Evolutionary conservation across 1,140 invertebrate genomes (phyloP).

Genomic region (Orchesella cincta): DNA sequence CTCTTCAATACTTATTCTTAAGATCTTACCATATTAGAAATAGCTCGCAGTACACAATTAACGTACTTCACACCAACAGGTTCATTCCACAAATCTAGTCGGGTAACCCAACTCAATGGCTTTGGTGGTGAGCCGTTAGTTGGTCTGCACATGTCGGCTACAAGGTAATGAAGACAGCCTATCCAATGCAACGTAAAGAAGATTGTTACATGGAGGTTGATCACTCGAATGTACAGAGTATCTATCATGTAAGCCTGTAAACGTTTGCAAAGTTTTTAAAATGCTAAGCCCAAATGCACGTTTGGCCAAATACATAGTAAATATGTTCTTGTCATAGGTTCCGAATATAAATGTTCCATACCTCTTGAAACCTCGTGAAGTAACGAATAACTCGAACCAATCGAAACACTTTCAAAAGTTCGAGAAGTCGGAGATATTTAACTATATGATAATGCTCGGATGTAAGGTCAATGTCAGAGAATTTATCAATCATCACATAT

Average conservation of each 20-base stretch:
- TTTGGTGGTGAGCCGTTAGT: not conserved
- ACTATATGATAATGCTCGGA: not conserved
- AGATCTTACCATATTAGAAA: constrained; percentile 30
- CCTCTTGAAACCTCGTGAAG: constrained; percentile 37
- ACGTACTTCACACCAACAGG: constrained; percentile 33
- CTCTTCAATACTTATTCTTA: not conserved
- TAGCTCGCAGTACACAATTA: constrained; percentile 32
- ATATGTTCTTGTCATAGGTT: not conserved
- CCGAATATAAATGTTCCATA: constrained; percentile 1
- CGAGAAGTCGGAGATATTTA: constrained; percentile 35
- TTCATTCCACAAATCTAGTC: constrained; percentile 36
- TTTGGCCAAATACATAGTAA: not conserved
- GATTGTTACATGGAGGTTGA: constrained; percentile 33
- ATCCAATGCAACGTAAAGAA: constrained; percentile 42
- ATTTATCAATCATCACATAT: not conserved
- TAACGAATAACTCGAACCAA: constrained; percentile 37
- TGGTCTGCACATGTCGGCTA: constrained; percentile 31
- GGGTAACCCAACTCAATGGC: constrained; percentile 38
- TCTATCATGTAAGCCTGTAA: constrained; percentile 39
- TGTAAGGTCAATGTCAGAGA: not conserved
- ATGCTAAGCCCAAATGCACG: not conserved
- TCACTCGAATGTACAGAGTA: constrained; percentile 39
- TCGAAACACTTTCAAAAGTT: constrained; percentile 40
- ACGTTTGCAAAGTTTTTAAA: not conserved
- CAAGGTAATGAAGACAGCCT: constrained; percentile 39